Evolutionary conservation across 2,113 vertebrate genomes (phyloP).

Genomic region (Smithornis capensis): DNA sequence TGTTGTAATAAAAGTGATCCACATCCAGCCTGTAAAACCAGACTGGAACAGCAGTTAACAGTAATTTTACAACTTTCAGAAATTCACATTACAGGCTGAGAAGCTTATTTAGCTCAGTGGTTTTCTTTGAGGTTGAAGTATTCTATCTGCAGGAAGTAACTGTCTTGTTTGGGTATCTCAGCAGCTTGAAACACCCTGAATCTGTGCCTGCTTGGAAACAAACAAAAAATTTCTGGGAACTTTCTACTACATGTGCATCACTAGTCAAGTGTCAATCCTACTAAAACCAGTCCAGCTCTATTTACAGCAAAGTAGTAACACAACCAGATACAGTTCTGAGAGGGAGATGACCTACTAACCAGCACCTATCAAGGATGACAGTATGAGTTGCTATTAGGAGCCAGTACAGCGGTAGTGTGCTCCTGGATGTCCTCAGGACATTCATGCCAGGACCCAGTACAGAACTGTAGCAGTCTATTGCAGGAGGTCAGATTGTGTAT

Average conservation of each 20-base stretch:
- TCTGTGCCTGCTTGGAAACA: neutral
- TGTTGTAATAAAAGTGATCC: neutral
- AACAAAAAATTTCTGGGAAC: neutral
- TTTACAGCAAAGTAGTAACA: neutral
- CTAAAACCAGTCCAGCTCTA: neutral
- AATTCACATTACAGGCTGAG: neutral
- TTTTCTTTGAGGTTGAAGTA: neutral
- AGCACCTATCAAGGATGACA: neutral
- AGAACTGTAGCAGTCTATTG: neutral
- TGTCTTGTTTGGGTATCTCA: neutral
- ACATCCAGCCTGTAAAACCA: neutral
- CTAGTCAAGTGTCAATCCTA: neutral
- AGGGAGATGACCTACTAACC: neutral
- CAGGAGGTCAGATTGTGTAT: neutral
- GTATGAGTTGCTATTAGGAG: neutral
- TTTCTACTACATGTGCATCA: neutral
- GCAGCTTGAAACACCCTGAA: neutral
- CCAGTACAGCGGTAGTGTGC: fast-evolving
- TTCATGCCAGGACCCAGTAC: neutral
- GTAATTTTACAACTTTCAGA: neutral
- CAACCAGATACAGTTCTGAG: neutral
- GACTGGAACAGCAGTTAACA: neutral
- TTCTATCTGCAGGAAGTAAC: neutral
- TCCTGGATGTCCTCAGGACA: neutral
- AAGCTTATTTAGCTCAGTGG: neutral